These are phyloP conservation scores for Catocala sponsa DNA, from an alignment of 2,888 invertebrate species.

Conservation along the genomic window DNA sequence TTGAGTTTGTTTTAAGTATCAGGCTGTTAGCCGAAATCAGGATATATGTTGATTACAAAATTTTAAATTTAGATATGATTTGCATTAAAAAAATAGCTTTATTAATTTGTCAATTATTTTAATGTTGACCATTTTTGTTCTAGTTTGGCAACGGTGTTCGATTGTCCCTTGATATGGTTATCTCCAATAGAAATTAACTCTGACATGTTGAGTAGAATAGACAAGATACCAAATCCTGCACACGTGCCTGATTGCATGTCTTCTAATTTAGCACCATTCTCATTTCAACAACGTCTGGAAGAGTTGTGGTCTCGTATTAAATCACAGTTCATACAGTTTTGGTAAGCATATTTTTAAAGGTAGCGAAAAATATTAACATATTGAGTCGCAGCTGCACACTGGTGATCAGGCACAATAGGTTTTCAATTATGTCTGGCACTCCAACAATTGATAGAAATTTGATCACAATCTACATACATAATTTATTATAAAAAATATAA, in stretches of 20 bases:
- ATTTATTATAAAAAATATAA: too few species aligned
- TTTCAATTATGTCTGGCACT: too few species aligned
- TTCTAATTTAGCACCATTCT: slow-evolving; percentile 56
- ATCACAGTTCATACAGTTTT: slow-evolving; percentile 12
- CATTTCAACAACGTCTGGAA: slow-evolving; percentile 59
- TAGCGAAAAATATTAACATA: background rate
- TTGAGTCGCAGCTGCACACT: too few species aligned
- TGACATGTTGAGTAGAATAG: slow-evolving; percentile 60
- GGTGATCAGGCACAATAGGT: too few species aligned
- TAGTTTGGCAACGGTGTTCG: slow-evolving; percentile 62
- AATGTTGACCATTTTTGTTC: slow-evolving; percentile 11
- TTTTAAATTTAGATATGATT: too few species aligned
- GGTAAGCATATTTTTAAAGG: slow-evolving; percentile 10
- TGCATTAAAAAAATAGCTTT: too few species aligned
- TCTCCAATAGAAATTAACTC: slow-evolving; percentile 65
- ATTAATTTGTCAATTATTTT: too few species aligned
- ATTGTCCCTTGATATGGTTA: slow-evolving; percentile 64
- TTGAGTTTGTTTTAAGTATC: too few species aligned
- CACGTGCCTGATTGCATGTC: slow-evolving; percentile 57
- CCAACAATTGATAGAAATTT: too few species aligned
- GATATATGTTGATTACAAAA: too few species aligned
- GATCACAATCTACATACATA: too few species aligned
- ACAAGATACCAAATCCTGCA: slow-evolving; percentile 65
- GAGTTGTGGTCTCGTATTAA: slow-evolving; percentile 53
- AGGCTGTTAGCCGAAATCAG: too few species aligned